Conservation (phyloP, 2,888 invertebrate species). For the Sympetrum striolatum region DNA sequence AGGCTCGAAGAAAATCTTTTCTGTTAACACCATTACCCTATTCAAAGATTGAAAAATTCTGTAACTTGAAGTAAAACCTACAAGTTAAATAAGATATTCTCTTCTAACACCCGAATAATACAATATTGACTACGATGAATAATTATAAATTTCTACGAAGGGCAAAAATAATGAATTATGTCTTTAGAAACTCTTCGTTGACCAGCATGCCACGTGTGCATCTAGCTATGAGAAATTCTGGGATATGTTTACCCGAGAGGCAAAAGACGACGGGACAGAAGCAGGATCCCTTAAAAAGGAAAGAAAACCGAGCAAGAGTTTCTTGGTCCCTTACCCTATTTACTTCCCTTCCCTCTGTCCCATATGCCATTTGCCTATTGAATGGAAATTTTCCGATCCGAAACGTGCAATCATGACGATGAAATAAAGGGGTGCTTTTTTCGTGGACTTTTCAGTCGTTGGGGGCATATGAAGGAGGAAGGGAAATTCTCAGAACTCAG, state of each 20-base stretch:
- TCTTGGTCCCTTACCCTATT: neutral
- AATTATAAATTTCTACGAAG: too few relatives aligned
- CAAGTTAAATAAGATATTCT: too few relatives aligned
- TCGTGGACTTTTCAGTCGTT: neutral
- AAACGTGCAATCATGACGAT: constrained; percentile 40
- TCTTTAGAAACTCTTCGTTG: too few relatives aligned
- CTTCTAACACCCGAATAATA: too few relatives aligned
- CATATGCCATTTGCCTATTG: constrained; percentile 41
- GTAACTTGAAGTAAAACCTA: too few relatives aligned
- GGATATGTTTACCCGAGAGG: neutral
- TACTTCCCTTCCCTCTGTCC: neutral
- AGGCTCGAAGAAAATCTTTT: too few relatives aligned
- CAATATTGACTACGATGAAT: too few relatives aligned
- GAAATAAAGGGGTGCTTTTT: constrained; percentile 25
- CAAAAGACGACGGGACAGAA: neutral
- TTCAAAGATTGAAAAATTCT: too few relatives aligned
- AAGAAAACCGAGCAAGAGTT: neutral
- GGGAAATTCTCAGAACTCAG: neutral
- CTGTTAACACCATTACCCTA: too few relatives aligned
- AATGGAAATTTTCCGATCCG: constrained; percentile 43
- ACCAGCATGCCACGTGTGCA: neutral
- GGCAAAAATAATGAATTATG: too few relatives aligned
- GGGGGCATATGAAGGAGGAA: neutral
- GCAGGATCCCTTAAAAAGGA: neutral
- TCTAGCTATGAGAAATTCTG: neutral